Conservation (phyloP, 1,140 invertebrate species). For the Acyrthosiphon pisum region DNA sequence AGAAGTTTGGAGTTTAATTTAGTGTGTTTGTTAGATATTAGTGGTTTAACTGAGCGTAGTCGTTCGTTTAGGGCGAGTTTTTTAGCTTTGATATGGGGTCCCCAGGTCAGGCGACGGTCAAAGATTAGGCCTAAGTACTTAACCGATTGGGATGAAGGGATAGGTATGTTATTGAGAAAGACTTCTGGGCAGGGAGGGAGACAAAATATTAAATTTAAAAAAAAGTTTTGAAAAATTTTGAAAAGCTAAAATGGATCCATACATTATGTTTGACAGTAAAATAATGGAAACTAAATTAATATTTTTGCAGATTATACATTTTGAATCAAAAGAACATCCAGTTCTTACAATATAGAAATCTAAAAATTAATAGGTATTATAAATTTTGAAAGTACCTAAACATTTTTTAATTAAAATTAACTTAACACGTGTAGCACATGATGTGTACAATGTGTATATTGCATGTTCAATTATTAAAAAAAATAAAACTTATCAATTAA, state of each 20-base stretch:
- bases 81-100: no score
- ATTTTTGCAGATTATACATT: neutral
- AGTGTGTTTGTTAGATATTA: no score
- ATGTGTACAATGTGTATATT: neutral
- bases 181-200: no score
- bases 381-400: neutral
- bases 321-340: neutral
- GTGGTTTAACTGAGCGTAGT: no score
- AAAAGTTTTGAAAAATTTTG: neutral
- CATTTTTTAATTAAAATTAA: neutral
- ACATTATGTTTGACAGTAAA: neutral
- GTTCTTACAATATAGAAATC: neutral
- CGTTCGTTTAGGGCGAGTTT: no score
- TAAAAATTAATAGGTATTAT: neutral
- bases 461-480: neutral
- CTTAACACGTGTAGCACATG: neutral
- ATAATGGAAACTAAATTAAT: accelerated
- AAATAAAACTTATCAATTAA: neutral
- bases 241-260: neutral
- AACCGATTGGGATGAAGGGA: no score
- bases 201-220: no score
- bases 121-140: no score
- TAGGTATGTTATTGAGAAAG: no score
- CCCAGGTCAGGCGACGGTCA: no score
- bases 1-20: no score